Conservation (phyloP, 1,140 invertebrate genomes). For the Halotydeus destructor region DNA sequence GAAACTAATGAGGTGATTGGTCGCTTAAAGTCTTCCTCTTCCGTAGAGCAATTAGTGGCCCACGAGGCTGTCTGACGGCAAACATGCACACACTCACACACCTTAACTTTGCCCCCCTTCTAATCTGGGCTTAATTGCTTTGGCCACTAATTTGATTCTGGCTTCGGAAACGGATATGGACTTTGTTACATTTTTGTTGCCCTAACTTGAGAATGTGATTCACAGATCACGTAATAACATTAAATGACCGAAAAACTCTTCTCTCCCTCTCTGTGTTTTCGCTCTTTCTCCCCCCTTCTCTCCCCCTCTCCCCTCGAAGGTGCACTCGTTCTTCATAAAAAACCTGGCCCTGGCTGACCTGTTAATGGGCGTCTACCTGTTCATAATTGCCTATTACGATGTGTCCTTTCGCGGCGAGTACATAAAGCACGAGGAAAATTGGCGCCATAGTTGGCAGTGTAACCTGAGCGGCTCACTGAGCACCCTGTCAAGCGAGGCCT, state of each 20-base stretch:
- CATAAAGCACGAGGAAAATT: conserved; percentile 35
- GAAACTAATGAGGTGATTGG: conserved; percentile 30
- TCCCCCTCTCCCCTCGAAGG: conserved; percentile 27
- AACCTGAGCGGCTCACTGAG: conserved; percentile 38
- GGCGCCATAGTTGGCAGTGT: conserved; percentile 46
- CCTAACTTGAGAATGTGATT: too few relatives aligned
- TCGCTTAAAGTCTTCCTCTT: too few relatives aligned
- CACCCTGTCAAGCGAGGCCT: conserved; percentile 46
- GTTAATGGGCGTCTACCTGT: conserved; percentile 52
- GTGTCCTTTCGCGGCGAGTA: conserved; percentile 40
- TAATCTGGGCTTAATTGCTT: too few relatives aligned
- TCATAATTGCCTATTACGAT: conserved; percentile 44
- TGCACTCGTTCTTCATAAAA: conserved; percentile 36
- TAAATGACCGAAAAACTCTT: background rate
- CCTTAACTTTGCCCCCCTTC: too few relatives aligned
- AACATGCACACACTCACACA: too few relatives aligned
- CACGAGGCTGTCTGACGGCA: too few relatives aligned
- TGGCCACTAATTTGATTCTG: too few relatives aligned
- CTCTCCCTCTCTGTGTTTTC: background rate
- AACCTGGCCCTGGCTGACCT: conserved; percentile 56
- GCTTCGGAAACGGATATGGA: too few relatives aligned
- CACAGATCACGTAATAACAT: background rate
- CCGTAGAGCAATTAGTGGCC: too few relatives aligned
- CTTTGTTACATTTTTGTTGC: too few relatives aligned
- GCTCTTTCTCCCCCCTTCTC: background rate